These are phyloP conservation scores for Hydrophis major DNA, from an alignment of 2,797 vertebrate genomes.

Conservation along the genomic window DNA sequence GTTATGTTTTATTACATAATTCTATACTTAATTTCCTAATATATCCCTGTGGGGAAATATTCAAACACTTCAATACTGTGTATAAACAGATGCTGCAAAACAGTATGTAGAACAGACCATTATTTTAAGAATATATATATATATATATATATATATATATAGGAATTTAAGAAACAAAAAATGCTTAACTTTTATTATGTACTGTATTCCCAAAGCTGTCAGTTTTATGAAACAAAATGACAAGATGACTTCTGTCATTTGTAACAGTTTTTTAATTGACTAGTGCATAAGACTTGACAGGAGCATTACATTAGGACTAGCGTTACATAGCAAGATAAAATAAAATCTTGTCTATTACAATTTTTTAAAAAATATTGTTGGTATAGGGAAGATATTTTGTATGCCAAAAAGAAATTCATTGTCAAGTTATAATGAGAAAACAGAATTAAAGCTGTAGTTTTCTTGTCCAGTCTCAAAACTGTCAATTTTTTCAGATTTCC, in stretches of 20 bases:
- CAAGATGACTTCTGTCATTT: conserved; percentile 67
- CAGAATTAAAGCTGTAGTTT: not conserved
- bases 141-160: conserved; percentile 20
- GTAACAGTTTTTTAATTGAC: conserved; percentile 54
- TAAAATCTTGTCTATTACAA: conserved; percentile 50
- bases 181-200: conserved; percentile 50
- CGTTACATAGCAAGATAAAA: conserved; percentile 56
- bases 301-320: conserved; percentile 60
- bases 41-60: conserved; percentile 19
- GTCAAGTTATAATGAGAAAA: not conserved
- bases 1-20: conserved; percentile 18
- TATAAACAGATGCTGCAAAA: conserved; percentile 5
- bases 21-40: conserved; percentile 50
- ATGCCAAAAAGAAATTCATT: not conserved
- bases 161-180: conserved; percentile 50
- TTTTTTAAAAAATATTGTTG: conserved; percentile 41
- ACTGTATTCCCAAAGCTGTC: conserved; percentile 66
- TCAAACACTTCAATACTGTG: conserved; percentile 41
- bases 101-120: conserved; percentile 30
- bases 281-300: conserved; percentile 62
- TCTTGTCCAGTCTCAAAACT: not conserved
- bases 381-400: not conserved
- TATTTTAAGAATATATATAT: conserved; percentile 25
- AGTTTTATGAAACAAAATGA: conserved; percentile 68
- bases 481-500: not conserved